A percentile compares a stretch with the other conserved stretches of the same genome.
These are phyloP conservation scores for Ormyrus pomaceus DNA, from an alignment of 2,888 invertebrate species.

Conservation along the genomic window DNA sequence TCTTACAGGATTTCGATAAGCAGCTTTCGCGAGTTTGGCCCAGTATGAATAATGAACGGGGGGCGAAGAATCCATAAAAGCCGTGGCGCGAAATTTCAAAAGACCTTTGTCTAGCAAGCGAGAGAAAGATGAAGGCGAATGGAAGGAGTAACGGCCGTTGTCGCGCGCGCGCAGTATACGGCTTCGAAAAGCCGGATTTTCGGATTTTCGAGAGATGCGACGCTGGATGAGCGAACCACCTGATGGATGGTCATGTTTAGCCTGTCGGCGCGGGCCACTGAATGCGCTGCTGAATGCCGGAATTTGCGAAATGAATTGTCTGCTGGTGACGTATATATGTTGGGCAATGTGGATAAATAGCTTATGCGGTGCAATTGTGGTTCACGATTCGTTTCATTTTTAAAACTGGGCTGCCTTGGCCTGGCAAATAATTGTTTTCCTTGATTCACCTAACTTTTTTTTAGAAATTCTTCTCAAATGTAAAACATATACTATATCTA, in stretches of 20 bases:
- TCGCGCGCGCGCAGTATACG: conserved; percentile 20
- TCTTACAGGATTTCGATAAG: conserved; percentile 54
- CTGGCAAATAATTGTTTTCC: no score
- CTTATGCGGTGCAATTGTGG: no score
- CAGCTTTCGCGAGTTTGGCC: conserved; percentile 38
- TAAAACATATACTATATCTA: no score
- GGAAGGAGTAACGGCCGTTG: background rate
- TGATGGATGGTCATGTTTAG: conserved; percentile 28
- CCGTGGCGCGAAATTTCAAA: conserved; percentile 42
- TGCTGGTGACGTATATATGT: no score
- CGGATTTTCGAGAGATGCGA: conserved; percentile 22
- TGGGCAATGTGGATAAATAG: no score
- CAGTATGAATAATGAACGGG: conserved; percentile 50
- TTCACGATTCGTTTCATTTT: no score
- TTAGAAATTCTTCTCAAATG: no score
- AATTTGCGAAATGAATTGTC: no score
- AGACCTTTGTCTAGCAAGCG: conserved; percentile 31
- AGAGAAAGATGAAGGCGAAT: background rate
- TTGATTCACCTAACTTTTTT: no score
- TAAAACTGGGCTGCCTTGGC: no score
- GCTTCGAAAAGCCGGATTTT: conserved; percentile 53
- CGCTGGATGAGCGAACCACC: conserved; percentile 1
- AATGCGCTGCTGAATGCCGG: no score
- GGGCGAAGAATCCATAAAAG: conserved; percentile 48
- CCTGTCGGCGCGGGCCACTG: no score